Base-by-base conservation (phyloP, 2,888 invertebrate species). In the Ectemnius continuus region DNA sequence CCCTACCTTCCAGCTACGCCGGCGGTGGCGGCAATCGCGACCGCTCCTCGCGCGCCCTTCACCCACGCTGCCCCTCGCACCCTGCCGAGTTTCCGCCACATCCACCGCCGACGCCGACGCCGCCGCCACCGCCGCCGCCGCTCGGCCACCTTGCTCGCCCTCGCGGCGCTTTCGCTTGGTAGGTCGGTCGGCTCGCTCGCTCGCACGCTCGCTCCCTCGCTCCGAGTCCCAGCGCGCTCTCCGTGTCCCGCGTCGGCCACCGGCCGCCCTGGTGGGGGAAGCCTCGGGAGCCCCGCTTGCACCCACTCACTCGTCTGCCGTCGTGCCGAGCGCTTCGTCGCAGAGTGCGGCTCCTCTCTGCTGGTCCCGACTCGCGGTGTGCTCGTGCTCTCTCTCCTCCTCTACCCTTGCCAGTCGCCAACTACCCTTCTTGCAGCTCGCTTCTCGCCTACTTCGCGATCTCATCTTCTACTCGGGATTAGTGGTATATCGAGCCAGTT, bases 281-380 rank as follows among this genome's bases (percentile, higher is more conserved):
- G 77, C 81, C 82, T 77, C 78, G 76, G 79, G 87, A 85, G 87
- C 85, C 86, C 87, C 90, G 16, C 52, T 52, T 16, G 52, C 52
- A 16, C n/a, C 52, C 52, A 91, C 87, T 90, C 89, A 89, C 88
- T 89, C 89, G 90, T 84, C 89, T 85, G 88, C 88, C 89, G 86
- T 84, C 86, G 90, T 86, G 88, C 85, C 68, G 89, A 87, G 87
- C 88, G 87, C 87, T 86, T 85, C 87, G 86, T 82, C 84, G 83
- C 64, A 81, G 73, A 70, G 83, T 23, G 66, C 63, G 68, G 70
- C 69, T 66, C 69, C 46, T 71, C 65, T 70, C 64, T 70, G 58
- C 70, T 76, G 64, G 78, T 80, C 72, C 76, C 76, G 68, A 16
- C 70, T 61, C 61, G 76, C 76, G 75, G 78, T 78, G 80, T 75